Evolutionary conservation across 2,113 vertebrate genomes (phyloP).

Genomic region (Prochilodus magdalenae): DNA sequence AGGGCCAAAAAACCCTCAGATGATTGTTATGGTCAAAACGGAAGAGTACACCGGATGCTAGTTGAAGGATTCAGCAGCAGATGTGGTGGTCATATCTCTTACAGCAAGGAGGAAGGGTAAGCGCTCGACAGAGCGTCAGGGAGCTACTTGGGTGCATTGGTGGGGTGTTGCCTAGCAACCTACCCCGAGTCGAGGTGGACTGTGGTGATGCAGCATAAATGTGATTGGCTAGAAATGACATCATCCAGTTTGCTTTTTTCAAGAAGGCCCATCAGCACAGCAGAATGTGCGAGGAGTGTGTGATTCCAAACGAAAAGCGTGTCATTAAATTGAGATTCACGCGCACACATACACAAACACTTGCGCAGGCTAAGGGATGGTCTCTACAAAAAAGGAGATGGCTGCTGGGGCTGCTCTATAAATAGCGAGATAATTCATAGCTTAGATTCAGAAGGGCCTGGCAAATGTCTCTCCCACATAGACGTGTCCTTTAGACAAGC

Average conservation of each 20-base stretch:
- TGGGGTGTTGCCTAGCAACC: constrained; percentile 77
- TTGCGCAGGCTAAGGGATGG: constrained; percentile 49
- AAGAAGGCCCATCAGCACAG: constrained; percentile 68
- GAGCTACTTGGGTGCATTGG: constrained; percentile 68
- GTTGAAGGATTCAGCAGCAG: constrained; percentile 55
- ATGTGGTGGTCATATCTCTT: constrained; percentile 66
- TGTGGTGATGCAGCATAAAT: constrained; percentile 74
- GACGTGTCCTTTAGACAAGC: constrained; percentile 15
- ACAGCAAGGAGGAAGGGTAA: constrained; percentile 64
- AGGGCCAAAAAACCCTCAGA: background rate
- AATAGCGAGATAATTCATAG: constrained; percentile 54
- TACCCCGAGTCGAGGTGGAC: constrained; percentile 64
- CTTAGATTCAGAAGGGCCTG: constrained; percentile 23
- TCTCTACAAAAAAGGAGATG: constrained; percentile 58
- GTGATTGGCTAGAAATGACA: constrained; percentile 82
- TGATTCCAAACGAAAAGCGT: constrained; percentile 62
- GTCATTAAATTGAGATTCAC: constrained; percentile 50
- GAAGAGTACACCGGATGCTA: constrained; percentile 26
- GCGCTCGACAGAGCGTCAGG: constrained; percentile 67
- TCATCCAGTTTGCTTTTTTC: constrained; percentile 64
- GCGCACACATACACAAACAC: background rate
- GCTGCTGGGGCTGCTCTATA: constrained; percentile 46
- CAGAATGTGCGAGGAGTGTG: constrained; percentile 71
- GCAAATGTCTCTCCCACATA: constrained; percentile 30
- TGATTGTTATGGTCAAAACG: background rate